Evolutionary conservation across 2,888 invertebrate species (phyloP).

Genomic region (Tiliacea aurago): DNA sequence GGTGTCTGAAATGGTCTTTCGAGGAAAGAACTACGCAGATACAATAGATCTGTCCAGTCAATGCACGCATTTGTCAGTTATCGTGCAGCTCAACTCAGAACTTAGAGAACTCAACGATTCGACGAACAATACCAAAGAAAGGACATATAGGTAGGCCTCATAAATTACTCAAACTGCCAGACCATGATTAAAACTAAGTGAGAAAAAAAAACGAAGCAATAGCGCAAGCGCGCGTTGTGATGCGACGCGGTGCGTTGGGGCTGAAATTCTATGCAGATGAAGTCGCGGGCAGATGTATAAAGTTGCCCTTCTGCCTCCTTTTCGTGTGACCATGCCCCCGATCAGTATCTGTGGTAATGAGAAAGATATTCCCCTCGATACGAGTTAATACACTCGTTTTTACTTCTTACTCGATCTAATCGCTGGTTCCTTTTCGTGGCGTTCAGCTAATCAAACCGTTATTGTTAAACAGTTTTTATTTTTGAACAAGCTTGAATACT

Average conservation of each 20-base stretch:
- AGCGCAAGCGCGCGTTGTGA: too few species aligned
- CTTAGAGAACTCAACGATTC: too few species aligned
- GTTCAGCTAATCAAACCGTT: slow-evolving; percentile 17
- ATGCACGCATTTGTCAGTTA: too few species aligned
- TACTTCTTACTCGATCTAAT: slow-evolving; percentile 40
- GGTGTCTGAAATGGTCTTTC: too few species aligned
- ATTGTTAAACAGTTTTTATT: slow-evolving; percentile 28
- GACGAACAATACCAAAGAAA: too few species aligned
- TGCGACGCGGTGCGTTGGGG: not conserved
- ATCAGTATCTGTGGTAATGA: slow-evolving; percentile 59
- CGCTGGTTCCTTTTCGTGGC: slow-evolving; percentile 28
- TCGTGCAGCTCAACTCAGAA: too few species aligned
- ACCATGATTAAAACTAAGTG: too few species aligned
- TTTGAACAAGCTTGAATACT: slow-evolving; percentile 2
- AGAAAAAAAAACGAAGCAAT: too few species aligned
- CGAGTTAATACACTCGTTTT: slow-evolving; percentile 62
- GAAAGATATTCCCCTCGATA: slow-evolving; percentile 59
- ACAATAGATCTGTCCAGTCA: too few species aligned
- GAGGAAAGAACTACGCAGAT: too few species aligned
- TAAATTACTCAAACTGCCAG: too few species aligned
- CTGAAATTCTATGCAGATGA: not conserved
- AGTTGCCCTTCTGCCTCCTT: slow-evolving; percentile 20
- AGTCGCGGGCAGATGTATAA: not conserved
- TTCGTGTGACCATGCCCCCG: slow-evolving; percentile 5
- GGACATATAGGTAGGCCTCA: too few species aligned